These are phyloP conservation scores for Siphonodentalium dalli DNA, from an alignment of 2,888 invertebrate genomes.

Conservation along the genomic window DNA sequence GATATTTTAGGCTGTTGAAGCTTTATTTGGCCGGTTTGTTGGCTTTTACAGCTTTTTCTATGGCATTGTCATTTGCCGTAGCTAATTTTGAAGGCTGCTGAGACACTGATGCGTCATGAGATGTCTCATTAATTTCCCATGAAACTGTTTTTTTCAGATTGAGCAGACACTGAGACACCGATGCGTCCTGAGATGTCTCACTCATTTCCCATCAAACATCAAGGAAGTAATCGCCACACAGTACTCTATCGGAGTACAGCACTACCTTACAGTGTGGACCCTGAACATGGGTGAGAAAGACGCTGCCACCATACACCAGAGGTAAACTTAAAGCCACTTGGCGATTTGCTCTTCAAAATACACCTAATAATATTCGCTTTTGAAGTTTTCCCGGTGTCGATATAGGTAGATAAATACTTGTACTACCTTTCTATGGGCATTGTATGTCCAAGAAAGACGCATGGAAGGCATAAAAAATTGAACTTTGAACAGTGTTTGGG, in stretches of 20 bases:
- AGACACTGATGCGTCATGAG: slow-evolving; percentile 33
- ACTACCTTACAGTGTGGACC: slow-evolving; percentile 36
- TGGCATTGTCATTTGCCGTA: too few species aligned
- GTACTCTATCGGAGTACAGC: slow-evolving; percentile 36
- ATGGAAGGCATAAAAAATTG: too few species aligned
- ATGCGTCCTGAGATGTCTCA: slow-evolving; percentile 34
- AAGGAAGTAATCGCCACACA: slow-evolving; percentile 38
- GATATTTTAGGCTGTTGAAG: too few species aligned
- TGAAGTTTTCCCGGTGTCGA: too few species aligned
- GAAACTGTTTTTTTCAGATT: slow-evolving; percentile 30
- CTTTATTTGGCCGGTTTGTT: background rate
- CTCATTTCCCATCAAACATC: slow-evolving; percentile 30
- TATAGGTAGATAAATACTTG: too few species aligned
- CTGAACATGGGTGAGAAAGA: slow-evolving; percentile 28
- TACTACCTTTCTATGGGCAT: too few species aligned
- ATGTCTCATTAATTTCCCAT: slow-evolving; percentile 35
- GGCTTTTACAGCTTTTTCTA: too few species aligned
- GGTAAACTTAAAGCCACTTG: too few species aligned
- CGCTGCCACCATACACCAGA: slow-evolving; percentile 23
- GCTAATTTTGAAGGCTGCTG: slow-evolving; percentile 13
- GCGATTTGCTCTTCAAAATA: too few species aligned
- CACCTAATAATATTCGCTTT: too few species aligned
- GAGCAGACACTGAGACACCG: slow-evolving; percentile 36
- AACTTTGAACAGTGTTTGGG: too few species aligned
- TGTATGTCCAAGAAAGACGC: too few species aligned